Evolutionary conservation across 1,140 invertebrate genomes (phyloP).

Genomic region (Schlechtendalia chinensis): DNA sequence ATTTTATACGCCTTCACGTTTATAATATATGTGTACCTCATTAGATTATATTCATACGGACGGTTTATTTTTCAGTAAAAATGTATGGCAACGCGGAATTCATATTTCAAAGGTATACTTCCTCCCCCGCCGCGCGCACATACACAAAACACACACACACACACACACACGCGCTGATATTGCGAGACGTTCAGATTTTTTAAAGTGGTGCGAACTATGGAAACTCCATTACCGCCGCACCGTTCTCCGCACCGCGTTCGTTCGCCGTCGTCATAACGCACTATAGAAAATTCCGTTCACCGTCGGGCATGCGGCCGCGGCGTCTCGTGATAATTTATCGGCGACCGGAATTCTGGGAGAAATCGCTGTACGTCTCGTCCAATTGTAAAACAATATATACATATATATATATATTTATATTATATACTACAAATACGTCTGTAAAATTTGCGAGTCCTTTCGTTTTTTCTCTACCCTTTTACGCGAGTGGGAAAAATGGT

Average conservation of each 20-base stretch:
- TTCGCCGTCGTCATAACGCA: neutral
- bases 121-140: too few relatives aligned
- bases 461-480: too few relatives aligned
- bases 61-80: neutral
- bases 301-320: neutral
- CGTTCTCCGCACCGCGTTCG: neutral
- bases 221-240: constrained; percentile 4
- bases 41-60: neutral
- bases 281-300: constrained; percentile 25
- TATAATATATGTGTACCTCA: neutral
- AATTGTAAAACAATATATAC: too few relatives aligned
- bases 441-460: too few relatives aligned
- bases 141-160: too few relatives aligned
- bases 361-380: neutral
- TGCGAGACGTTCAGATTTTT: neutral
- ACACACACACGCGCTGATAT: neutral
- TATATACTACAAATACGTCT: too few relatives aligned
- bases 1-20: too few relatives aligned
- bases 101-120: neutral
- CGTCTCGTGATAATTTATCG: constrained; percentile 11
- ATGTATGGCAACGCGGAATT: neutral
- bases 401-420: too few relatives aligned
- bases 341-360: constrained; percentile 10
- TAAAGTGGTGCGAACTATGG: constrained; percentile 20
- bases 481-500: too few relatives aligned